A percentile compares a stretch with the other conserved stretches of the same genome.
phyloP scores from a whole-genome alignment of 2,888 invertebrate genomes.

The Perizoma flavofasciatum region DNA sequence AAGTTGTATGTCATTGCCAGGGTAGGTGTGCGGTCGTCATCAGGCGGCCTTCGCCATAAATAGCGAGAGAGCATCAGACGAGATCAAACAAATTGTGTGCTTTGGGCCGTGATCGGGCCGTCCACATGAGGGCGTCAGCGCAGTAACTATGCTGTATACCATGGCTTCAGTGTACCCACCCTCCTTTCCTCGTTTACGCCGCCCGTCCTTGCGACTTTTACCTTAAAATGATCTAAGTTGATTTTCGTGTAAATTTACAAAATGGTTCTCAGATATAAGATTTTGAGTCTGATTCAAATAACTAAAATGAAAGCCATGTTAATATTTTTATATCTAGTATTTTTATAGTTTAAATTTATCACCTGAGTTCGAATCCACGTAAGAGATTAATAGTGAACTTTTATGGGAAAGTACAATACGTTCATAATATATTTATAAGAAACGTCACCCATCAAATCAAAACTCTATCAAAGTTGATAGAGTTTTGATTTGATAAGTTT shows the following conservation, averaged over 20 bases:
- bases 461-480: constrained; percentile 12
- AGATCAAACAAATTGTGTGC: constrained; percentile 82
- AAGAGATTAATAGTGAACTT: no score
- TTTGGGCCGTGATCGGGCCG: constrained; percentile 72
- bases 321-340: constrained; percentile 6
- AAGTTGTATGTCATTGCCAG: constrained; percentile 48
- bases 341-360: not conserved
- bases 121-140: constrained; percentile 73
- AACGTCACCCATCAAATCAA: constrained; percentile 5
- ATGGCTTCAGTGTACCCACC: constrained; percentile 13
- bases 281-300: not conserved
- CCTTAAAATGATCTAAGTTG: constrained; percentile 21
- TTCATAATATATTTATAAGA: not conserved
- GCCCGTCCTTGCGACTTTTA: constrained; percentile 5
- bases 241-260: constrained; percentile 29
- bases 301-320: constrained; percentile 22
- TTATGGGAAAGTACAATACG: no score
- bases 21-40: constrained; percentile 52
- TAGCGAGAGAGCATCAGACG: constrained; percentile 71
- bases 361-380: not conserved
- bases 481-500: no score
- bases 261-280: constrained; percentile 2
- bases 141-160: constrained; percentile 19
- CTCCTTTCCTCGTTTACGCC: constrained; percentile 14
- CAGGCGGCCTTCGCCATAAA: constrained; percentile 76